Evolutionary conservation across 2,113 vertebrate genomes (phyloP).

Genomic region (Aythya baeri): DNA sequence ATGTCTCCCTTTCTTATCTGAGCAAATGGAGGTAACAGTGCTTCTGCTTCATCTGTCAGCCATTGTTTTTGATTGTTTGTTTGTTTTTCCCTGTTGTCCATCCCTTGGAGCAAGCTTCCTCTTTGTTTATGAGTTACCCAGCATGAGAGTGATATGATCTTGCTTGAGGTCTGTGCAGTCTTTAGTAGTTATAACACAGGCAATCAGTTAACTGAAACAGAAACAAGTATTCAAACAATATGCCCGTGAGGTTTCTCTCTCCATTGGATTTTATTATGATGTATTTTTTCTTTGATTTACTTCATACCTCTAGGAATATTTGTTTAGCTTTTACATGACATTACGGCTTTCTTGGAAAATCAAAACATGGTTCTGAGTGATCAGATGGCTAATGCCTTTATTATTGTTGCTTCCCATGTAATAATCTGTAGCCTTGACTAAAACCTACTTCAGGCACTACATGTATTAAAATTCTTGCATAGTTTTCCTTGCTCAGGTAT

Average conservation of each 20-base stretch:
- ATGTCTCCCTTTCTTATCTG: background rate
- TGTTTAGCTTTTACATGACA: constrained; percentile 33
- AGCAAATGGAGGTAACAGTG: background rate
- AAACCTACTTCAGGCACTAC: background rate
- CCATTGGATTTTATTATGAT: background rate
- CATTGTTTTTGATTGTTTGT: no score
- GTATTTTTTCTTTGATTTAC: constrained; percentile 17
- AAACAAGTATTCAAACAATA: background rate
- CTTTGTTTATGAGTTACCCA: background rate
- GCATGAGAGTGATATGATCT: background rate
- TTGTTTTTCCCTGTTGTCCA: background rate
- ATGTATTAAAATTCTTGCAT: background rate
- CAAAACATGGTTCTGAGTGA: background rate
- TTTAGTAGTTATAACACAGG: background rate
- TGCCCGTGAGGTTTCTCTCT: constrained; percentile 12
- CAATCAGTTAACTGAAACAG: constrained; percentile 18
- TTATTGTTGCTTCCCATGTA: background rate
- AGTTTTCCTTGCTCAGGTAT: background rate
- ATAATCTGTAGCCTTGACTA: background rate
- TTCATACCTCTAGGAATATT: constrained; percentile 39
- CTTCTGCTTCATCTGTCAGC: background rate
- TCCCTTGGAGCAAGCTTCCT: background rate
- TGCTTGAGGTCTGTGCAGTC: background rate
- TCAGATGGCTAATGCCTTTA: background rate
- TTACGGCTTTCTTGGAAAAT: constrained; percentile 19